A percentile compares a stretch with the other conserved stretches of the same genome.
Conservation (phyloP, 2,797 vertebrate genomes). For the Sphenopsis melanotis region DNA sequence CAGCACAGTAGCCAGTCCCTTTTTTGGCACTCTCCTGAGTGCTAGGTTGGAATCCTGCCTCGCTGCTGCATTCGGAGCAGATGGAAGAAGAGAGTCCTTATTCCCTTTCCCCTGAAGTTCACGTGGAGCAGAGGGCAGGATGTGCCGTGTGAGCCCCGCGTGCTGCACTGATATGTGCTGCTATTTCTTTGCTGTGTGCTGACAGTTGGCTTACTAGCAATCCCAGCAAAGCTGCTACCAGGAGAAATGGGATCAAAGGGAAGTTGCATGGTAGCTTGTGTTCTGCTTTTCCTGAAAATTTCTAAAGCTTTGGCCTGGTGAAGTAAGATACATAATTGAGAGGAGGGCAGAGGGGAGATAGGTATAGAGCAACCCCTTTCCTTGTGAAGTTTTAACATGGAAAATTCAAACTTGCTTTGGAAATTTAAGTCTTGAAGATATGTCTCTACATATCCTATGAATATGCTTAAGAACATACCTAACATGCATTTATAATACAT, state of each 20-base stretch:
- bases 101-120: slow-evolving; percentile 26
- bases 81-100: slow-evolving; percentile 63
- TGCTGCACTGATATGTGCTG: background rate
- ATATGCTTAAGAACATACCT: background rate
- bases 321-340: background rate
- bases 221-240: background rate
- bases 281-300: background rate
- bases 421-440: background rate
- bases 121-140: background rate
- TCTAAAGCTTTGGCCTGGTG: background rate
- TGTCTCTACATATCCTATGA: background rate
- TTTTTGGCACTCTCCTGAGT: slow-evolving; percentile 62
- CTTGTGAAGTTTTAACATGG: background rate
- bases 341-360: background rate
- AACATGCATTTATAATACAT: background rate
- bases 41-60: slow-evolving; percentile 64
- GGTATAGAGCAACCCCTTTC: background rate
- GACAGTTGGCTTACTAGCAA: background rate
- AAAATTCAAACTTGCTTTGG: background rate
- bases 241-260: background rate
- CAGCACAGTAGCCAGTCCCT: slow-evolving; percentile 68
- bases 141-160: background rate
- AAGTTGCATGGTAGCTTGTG: background rate
- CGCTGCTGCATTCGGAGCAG: slow-evolving; percentile 34
- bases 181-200: background rate